Conservation (phyloP, 1,140 invertebrate genomes). For the Saccostrea cuccullata region DNA sequence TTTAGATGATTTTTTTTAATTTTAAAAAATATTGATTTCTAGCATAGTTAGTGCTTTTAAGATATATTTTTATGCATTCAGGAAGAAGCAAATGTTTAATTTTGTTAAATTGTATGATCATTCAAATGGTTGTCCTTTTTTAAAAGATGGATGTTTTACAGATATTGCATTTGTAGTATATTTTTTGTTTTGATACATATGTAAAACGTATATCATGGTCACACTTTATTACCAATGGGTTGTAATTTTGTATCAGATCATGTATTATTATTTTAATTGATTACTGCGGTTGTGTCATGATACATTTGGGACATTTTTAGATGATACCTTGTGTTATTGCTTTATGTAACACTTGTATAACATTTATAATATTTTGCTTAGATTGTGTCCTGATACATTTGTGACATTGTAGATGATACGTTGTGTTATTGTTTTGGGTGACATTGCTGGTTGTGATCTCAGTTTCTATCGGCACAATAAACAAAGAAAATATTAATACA, state of each 20-base stretch:
- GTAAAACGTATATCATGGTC: too few species aligned
- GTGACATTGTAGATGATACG: background rate
- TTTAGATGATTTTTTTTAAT: background rate
- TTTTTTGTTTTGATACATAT: too few species aligned
- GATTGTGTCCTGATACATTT: background rate
- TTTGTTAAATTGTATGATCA: too few species aligned
- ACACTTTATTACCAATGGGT: background rate
- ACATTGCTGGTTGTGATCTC: conserved; percentile 29
- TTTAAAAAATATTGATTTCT: background rate
- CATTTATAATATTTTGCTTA: background rate
- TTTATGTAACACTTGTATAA: background rate
- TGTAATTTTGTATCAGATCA: background rate
- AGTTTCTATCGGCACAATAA: conserved; percentile 11
- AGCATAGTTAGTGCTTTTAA: background rate
- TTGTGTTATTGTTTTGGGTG: background rate
- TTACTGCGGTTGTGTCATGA: background rate
- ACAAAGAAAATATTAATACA: background rate
- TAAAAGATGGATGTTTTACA: too few species aligned
- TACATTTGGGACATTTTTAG: background rate
- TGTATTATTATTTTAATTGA: background rate
- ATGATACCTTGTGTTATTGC: background rate
- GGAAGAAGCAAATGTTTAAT: too few species aligned
- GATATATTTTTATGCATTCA: too few species aligned
- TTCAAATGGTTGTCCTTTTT: too few species aligned
- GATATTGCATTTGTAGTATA: too few species aligned